Base-by-base conservation (phyloP, 2,888 invertebrate genomes). In the Acronicta psi region DNA sequence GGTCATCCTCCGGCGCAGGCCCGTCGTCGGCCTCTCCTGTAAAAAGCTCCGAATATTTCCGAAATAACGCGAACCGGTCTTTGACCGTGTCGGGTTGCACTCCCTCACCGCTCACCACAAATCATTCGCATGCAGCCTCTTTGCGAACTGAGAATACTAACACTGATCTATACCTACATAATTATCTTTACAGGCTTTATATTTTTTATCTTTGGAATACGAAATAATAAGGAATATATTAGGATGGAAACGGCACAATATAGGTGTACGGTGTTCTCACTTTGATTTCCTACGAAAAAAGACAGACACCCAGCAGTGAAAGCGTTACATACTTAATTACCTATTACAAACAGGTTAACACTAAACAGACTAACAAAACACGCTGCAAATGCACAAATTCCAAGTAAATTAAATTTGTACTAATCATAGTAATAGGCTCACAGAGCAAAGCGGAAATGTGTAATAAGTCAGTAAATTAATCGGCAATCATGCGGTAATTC, bases 11-110 rank as follows among this genome's bases (percentile, higher is more conserved):
- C 71, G 75, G 62, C 74, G 67, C 69, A 69, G 73, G 64, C 74
- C 65, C 73, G 75, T 64, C 75, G 73, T 69, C 79, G 76, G 78
- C 83, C 79, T 80, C 77, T 81, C 79, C 80, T 75, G 84, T 79
- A 81, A 80, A 82, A 84, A 83, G 79, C 82, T 62, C 78, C 84
- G 84, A 88, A 91, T 87, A 87, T 90, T 88, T 89, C 87, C 90
- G 83, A 90, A 93, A 90, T 81, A 85, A 81, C 82, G 77, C 86
- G 87, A 89, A 92, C 92, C 93, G 93, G 93, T 93, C 91, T 88
- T 90, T 91, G 92, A 92, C 92, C 91, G 82, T 74, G 77, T 73
- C 84, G 83, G 82, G 83, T 83, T 87, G 85, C 86, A 83, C 79
- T 79, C 83, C 78, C 78, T 79, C 79, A 73, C 72, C 77, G 74